Base-by-base conservation (phyloP, 2,888 invertebrate species). In the Polietes domitor region DNA sequence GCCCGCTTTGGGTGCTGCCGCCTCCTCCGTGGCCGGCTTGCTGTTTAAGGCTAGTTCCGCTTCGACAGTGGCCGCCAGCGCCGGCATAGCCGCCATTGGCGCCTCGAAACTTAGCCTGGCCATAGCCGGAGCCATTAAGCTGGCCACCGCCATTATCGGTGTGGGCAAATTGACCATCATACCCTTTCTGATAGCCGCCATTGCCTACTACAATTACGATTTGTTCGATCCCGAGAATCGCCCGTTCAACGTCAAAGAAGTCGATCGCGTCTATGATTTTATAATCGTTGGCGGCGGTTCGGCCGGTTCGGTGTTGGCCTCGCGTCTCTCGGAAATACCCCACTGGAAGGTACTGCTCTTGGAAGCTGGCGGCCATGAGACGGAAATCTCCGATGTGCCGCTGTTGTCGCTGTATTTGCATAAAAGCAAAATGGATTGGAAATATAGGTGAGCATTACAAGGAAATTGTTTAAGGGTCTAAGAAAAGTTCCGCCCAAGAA, bases 391-490 rank as follows among this genome's bases (percentile, higher is more conserved):
- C 0, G 97, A 97, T 90, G 97, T 97, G 3, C 97, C 97, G 0
- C 93, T 97, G 70, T 92, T 97, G n/a, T 97, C 97, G 55, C 91
- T 97, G 63, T 98, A 97, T 91, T 93, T 98, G 88, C 98, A 98
- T 92, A 96, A 97, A 89, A 97, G 97, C 90, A 96, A 96, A 93
- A 91, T 97, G 88, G 98, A 98, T 91, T 98, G 98, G 98, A 96
- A 97, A 88, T 98, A 97, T 92, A 94, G 96, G 95, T 96, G 90
- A 93, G 93, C n/a, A 2, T 4, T 4, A 10, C 41, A 12, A 41
- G 15, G 10, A 32, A 32, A 32, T 5, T 5, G 4, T 32, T 32
- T 32, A 4, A 32, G 32, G 32, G 32, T 6, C 32, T 32, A 32
- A 32, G 9, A n/a, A n/a, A n/a, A n/a, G n/a, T n/a, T n/a, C n/a